Evolutionary conservation across 1,140 invertebrate species (phyloP).

Genomic region (Argopecten irradians): DNA sequence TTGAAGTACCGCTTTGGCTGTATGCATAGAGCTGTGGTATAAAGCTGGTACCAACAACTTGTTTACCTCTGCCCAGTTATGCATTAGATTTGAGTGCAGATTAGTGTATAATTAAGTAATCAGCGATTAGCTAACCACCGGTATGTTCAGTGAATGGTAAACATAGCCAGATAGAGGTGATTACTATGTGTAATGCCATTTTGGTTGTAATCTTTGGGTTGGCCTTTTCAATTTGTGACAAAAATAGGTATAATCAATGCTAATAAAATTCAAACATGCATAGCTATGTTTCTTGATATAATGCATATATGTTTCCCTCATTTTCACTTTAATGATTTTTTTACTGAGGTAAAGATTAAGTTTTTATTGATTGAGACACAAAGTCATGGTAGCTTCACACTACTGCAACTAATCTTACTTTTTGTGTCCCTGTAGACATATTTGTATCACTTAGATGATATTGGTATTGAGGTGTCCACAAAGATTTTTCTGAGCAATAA

Average conservation of each 20-base stretch:
- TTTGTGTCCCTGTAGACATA: no score
- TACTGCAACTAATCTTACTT: no score
- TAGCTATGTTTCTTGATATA: not conserved
- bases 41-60: not conserved
- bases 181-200: not conserved
- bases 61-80: not conserved
- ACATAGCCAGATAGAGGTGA: not conserved
- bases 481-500: no score
- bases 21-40: not conserved
- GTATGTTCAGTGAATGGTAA: not conserved
- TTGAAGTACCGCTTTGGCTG: not conserved
- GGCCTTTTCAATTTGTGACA: not conserved
- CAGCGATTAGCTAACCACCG: not conserved
- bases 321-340: not conserved
- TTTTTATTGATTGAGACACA: no score
- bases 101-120: not conserved
- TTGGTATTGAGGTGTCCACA: no score
- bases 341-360: no score
- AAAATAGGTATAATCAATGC: not conserved
- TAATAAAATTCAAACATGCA: not conserved
- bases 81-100: not conserved
- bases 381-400: no score
- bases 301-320: not conserved
- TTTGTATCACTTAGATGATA: no score
- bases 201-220: not conserved